Evolutionary conservation across 1,140 invertebrate species (phyloP).

Genomic region (Neoseiulus cucumeris): DNA sequence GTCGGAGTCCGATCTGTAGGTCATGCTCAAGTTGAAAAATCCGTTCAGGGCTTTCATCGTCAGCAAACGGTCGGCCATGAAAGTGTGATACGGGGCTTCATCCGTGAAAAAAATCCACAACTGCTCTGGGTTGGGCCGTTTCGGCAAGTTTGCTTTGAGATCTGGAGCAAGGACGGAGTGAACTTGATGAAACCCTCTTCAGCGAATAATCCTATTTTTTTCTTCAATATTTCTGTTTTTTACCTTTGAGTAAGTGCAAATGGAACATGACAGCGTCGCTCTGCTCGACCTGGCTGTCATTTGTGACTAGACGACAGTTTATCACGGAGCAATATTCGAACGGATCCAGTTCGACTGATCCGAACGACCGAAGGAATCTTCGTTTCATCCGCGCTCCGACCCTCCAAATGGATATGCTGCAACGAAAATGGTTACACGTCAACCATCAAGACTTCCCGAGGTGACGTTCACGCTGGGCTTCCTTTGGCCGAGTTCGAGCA

Average conservation of each 20-base stretch:
- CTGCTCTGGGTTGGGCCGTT: slow-evolving; percentile 12
- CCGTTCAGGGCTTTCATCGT: slow-evolving; percentile 30
- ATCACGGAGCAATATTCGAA: slow-evolving; percentile 35
- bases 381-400: slow-evolving; percentile 19
- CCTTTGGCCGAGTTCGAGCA: too few relatives aligned
- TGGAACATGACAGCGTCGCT: slow-evolving; percentile 39
- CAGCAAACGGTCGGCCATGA: slow-evolving; percentile 25
- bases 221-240: background rate
- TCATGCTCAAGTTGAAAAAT: slow-evolving; percentile 54
- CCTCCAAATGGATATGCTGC: slow-evolving; percentile 21
- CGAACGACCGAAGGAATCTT: slow-evolving; percentile 19
- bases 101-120: slow-evolving; percentile 21
- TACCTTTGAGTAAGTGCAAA: slow-evolving; percentile 30
- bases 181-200: too few relatives aligned
- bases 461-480: too few relatives aligned
- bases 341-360: slow-evolving; percentile 24
- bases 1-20: slow-evolving; percentile 43
- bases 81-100: slow-evolving; percentile 18
- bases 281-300: slow-evolving; percentile 23
- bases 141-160: slow-evolving; percentile 13
- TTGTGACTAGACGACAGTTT: slow-evolving; percentile 34
- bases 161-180: background rate
- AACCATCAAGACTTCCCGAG: too few relatives aligned
- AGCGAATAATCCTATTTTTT: too few relatives aligned
- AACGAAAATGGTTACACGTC: slow-evolving; percentile 13